Conservation (phyloP, 2,113 vertebrate species). For the Danionella cerebrum region DNA sequence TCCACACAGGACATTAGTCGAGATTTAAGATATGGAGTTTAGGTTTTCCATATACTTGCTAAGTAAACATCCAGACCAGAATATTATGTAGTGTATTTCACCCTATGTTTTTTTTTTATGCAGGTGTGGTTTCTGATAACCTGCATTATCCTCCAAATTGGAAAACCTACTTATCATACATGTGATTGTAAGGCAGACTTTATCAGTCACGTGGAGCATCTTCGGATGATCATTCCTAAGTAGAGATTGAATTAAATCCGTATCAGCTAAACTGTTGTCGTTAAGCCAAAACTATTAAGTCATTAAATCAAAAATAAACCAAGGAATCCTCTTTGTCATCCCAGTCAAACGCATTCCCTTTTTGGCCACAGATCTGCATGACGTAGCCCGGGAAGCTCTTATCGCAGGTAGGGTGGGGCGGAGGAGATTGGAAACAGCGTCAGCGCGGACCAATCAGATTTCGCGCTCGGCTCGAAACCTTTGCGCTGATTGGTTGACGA, state of each 20-base stretch:
- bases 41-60: too few relatives aligned
- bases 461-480: slow-evolving; percentile 40
- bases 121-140: too few relatives aligned
- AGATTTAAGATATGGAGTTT: too few relatives aligned
- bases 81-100: too few relatives aligned
- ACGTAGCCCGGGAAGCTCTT: slow-evolving; percentile 59
- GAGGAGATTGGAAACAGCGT: slow-evolving; percentile 35
- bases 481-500: slow-evolving; percentile 57
- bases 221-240: too few relatives aligned
- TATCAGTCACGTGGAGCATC: too few relatives aligned
- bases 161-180: too few relatives aligned
- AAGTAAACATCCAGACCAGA: too few relatives aligned
- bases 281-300: slow-evolving; percentile 20
- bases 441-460: slow-evolving; percentile 50
- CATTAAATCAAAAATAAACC: not conserved
- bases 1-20: too few relatives aligned
- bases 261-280: not conserved
- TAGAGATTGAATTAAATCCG: slow-evolving; percentile 9
- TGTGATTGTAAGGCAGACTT: too few relatives aligned
- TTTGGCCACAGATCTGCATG: slow-evolving; percentile 55
- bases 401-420: slow-evolving; percentile 27
- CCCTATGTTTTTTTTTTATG: too few relatives aligned
- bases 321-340: slow-evolving; percentile 43
- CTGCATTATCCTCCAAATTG: not conserved
- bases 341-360: slow-evolving; percentile 48